Conservation (phyloP, 2,113 vertebrate species). For the Engraulis encrasicolus region DNA sequence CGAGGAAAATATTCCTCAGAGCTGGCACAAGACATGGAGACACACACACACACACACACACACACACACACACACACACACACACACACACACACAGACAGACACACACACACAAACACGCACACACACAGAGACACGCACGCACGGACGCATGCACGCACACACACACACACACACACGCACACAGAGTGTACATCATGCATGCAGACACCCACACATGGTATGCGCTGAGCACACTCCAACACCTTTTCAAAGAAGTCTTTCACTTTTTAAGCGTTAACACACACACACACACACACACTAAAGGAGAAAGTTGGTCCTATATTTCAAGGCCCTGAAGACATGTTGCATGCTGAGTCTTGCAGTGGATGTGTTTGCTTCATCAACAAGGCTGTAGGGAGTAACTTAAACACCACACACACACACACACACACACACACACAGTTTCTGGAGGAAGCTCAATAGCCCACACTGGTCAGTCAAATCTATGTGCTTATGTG, state of each 20-base stretch:
- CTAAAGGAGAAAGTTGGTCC: background rate
- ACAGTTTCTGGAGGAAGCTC: background rate
- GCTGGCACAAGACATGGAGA: slow-evolving; percentile 16
- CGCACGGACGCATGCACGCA: background rate
- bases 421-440: too few species aligned
- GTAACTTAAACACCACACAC: too few species aligned
- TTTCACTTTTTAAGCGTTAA: background rate
- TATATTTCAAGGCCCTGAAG: background rate
- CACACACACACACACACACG: slow-evolving; percentile 8
- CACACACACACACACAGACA: slow-evolving; percentile 11
- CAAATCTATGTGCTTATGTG: too few species aligned
- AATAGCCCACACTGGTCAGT: background rate
- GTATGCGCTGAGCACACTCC: background rate
- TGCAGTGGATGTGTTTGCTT: background rate
- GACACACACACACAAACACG: background rate
- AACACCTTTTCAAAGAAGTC: background rate
- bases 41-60: slow-evolving; percentile 15
- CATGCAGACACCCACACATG: background rate
- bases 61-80: slow-evolving; percentile 7
- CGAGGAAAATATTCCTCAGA: slow-evolving; percentile 32
- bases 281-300: background rate
- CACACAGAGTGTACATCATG: background rate
- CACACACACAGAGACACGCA: background rate
- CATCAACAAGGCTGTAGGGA: background rate
- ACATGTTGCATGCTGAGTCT: background rate